Conservation (phyloP, 2,888 invertebrate genomes). For the Scelioninae gen. 1 region DNA sequence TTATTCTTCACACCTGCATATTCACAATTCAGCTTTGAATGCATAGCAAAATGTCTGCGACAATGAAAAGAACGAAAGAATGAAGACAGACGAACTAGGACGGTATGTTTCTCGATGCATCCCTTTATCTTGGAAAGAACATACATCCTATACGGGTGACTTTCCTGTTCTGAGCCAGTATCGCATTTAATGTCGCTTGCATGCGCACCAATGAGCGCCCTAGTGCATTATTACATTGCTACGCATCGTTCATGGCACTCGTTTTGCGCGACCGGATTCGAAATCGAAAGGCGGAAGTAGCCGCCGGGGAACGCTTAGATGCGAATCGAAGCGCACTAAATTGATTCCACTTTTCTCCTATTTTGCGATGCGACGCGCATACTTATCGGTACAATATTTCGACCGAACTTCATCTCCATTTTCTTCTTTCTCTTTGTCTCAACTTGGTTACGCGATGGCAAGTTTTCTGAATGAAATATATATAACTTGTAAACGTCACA, state of each 20-base stretch:
- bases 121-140: constrained; percentile 50
- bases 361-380: constrained; percentile 62
- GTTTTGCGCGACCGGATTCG: constrained; percentile 69
- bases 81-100: constrained; percentile 29
- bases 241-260: too few species aligned
- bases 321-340: constrained; percentile 56
- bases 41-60: too few species aligned
- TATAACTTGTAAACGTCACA: too few species aligned
- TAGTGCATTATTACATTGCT: constrained; percentile 59
- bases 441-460: neutral
- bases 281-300: constrained; percentile 70
- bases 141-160: constrained; percentile 25
- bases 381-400: constrained; percentile 46
- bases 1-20: too few species aligned
- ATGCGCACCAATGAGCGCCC: constrained; percentile 58
- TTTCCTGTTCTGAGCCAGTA: constrained; percentile 39
- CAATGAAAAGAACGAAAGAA: constrained; percentile 11
- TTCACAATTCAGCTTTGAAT: neutral
- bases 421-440: constrained; percentile 18
- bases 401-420: constrained; percentile 34
- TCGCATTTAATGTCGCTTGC: constrained; percentile 63
- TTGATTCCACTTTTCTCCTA: constrained; percentile 65
- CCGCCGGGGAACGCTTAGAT: constrained; percentile 38
- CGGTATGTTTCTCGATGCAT: constrained; percentile 20
- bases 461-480: neutral